Evolutionary conservation across 1,140 invertebrate species (phyloP), one percentile per base, ranked within the genome.

Genomic region (Polyergus mexicanus): DNA sequence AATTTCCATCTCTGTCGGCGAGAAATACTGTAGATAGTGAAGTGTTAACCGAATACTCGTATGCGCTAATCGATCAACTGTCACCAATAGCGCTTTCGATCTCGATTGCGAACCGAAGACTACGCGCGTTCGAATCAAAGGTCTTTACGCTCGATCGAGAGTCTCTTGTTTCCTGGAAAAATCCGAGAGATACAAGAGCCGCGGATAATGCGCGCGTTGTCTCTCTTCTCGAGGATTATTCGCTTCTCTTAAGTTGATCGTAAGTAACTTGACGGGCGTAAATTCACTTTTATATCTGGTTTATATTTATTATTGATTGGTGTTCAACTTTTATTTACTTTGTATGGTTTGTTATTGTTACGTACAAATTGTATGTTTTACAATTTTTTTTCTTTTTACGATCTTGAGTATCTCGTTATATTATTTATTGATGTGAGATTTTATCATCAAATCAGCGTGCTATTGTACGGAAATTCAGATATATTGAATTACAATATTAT

Each of bases 151-250:
- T 32, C 47, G 51, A 71, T 2, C 44, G 62, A 35, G 60, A 35
- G 22, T 19, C 22, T 58, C 10, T 72, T 25, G 66, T 2, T 81
- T 44, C 47, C 35, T 32, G 63, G 68, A 74, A 83, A 83, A 83
- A 83, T 62, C 56, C 6, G 38, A 11, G 13, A 38, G 78, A 81
- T 74, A 74, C 38, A 74, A 74, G 38, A 83, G 10, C 38, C 25
- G 56, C 38, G 35, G 78, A 83, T 74, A 72, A 83, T 47, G 60
- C n/a, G 56, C 38, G 56, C 22, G 68, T 13, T 60, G 38, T 47
- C 13, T 51, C 3, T 51, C 54, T 47, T 83, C 51, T 44, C 62
- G 3, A 25, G 44, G 41, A 83, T 74, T 58, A 72, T 13, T 72
- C 66, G 54, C 2, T 19, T 41, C 13, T 68, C 47, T 35, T 19